Percentiles rank a stretch among this genome's conserved stretches.
Evolutionary conservation across 1,140 invertebrate species (phyloP).

Genomic region (Pseudomyrmex concolor): DNA sequence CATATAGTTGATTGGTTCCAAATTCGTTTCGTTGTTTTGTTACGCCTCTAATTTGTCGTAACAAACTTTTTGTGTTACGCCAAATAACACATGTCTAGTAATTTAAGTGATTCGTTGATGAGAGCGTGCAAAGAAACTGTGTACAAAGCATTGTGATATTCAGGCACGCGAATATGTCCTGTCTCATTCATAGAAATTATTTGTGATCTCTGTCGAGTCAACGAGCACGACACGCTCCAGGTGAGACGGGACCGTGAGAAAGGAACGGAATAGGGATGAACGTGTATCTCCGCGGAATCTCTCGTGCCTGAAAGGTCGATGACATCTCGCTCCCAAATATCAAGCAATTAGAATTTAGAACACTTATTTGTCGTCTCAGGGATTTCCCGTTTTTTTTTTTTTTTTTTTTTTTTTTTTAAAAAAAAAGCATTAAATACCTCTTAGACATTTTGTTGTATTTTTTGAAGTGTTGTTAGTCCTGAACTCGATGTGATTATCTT

Average conservation of each 20-base stretch:
- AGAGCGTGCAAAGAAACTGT: neutral
- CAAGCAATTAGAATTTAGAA: conserved; percentile 8
- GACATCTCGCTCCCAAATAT: conserved; percentile 57
- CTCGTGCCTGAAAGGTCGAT: conserved; percentile 56
- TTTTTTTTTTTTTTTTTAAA: no score
- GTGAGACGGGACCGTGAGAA: conserved; percentile 72
- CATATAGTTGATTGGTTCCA: no score
- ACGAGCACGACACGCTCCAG: conserved; percentile 74
- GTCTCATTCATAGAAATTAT: conserved; percentile 51
- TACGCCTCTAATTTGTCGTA: no score
- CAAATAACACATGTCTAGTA: no score
- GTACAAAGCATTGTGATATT: neutral
- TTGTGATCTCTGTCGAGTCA: conserved; percentile 62
- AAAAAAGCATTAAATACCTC: conserved; percentile 65
- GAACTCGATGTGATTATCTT: conserved; percentile 70
- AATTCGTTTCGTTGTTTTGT: no score
- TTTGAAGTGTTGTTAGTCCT: conserved; percentile 66
- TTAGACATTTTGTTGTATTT: conserved; percentile 68
- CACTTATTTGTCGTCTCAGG: neutral
- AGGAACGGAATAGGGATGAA: conserved; percentile 59
- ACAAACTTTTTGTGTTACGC: no score
- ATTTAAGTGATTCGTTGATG: neutral
- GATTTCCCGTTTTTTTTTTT: no score
- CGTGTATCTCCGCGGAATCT: conserved; percentile 58
- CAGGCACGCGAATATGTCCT: conserved; percentile 20